Conservation (phyloP, 2,888 invertebrate species). For the Coremacera marginata region DNA sequence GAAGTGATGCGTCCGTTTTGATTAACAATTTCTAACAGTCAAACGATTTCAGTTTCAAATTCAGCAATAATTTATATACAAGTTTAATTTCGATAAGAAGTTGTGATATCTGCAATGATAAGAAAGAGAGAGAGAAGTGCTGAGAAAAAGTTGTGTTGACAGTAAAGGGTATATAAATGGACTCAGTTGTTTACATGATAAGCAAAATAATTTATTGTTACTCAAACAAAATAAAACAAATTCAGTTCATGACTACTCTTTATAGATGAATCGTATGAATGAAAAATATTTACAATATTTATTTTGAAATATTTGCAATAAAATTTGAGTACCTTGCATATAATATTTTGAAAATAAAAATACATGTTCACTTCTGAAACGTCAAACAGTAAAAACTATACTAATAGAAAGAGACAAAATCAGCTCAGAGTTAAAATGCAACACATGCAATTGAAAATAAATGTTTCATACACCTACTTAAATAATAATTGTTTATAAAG, state of each 20-base stretch:
- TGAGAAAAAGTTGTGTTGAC: not conserved
- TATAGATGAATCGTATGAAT: too few relatives aligned
- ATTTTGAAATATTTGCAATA: constrained; percentile 13
- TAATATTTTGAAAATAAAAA: not conserved
- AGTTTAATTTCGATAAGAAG: constrained; percentile 58
- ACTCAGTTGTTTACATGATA: not conserved
- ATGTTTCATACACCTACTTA: not conserved
- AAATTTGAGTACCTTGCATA: not conserved
- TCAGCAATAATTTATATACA: constrained; percentile 48
- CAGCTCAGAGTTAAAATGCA: not conserved
- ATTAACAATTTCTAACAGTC: not conserved
- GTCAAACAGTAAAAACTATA: not conserved
- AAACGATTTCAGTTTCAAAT: constrained; percentile 41
- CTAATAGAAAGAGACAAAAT: constrained; percentile 14
- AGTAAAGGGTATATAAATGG: not conserved
- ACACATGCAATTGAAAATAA: not conserved
- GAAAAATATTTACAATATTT: too few relatives aligned
- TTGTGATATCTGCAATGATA: constrained; percentile 61
- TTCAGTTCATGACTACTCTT: not conserved
- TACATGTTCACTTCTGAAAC: not conserved
- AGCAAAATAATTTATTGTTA: not conserved
- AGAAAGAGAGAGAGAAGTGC: constrained; percentile 41
- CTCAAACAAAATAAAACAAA: not conserved
- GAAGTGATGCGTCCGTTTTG: too few relatives aligned
- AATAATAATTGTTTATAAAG: not conserved